Evolutionary conservation across 1,140 invertebrate genomes (phyloP), one percentile per base, ranked within the genome.

Genomic region (Ptiloglossa arizonensis): DNA sequence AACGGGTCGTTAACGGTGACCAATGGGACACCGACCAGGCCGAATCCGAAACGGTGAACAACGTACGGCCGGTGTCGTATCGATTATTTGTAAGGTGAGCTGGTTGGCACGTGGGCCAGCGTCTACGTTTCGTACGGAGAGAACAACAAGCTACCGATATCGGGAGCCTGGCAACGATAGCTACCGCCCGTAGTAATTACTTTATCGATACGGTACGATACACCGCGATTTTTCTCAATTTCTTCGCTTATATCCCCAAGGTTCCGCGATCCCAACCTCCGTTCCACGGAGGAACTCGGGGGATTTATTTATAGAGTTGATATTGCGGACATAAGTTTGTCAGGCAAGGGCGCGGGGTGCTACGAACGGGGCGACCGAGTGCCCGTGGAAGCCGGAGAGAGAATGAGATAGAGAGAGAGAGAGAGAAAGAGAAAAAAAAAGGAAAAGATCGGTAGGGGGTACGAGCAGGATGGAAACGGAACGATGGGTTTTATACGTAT

Each of bases 141-240:
- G n/a, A n/a, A n/a, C n/a, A n/a, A 83, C 80, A 83, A 90, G 88
- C 77, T 87, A 89, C 89, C 86, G 86, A 69, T 78, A 83, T 82
- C 76, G 82, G 83, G 67, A 78, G 75, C 72, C 56, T 60, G 56
- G 84, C 90, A 91, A 91, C 90, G 89, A 91, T 91, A 91, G 84
- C 90, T 89, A n/a, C 87, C 75, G 48, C 84, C 86, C 60, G 64
- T 76, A 86, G 86, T 91, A 92, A 92, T 92, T 92, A 90, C 90
- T 92, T 91, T 91, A 91, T 91, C 90, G 90, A 92, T 92, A 90
- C 89, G 87, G 38, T 52, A 72, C 57, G 81, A 57, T 75, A 74
- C 71, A 69, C 56, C 57, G 76, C 85, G 85, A 92, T 92, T 90
- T 91, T 90, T 92, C 89, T 91, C 86, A 86, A 88, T 91, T 91